A percentile compares a stretch with the other conserved stretches of the same genome.
Conservation (phyloP, 92 coral and sea anemone species). For the Actinostola sp. region DNA sequence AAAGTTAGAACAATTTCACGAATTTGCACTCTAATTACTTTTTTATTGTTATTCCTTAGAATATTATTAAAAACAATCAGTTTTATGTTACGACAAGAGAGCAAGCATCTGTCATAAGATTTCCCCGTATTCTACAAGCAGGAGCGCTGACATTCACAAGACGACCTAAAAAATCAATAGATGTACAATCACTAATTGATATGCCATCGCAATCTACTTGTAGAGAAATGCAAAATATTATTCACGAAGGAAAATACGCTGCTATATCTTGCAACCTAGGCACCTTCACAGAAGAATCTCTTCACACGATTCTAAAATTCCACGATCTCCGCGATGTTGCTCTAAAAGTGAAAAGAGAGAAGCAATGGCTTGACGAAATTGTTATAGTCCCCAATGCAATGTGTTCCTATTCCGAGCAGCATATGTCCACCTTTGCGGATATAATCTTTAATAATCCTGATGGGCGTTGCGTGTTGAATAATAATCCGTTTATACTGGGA, state of each 20-base stretch:
- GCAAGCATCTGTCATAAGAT: no score
- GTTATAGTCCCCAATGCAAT: conserved; percentile 19
- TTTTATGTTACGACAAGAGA: no score
- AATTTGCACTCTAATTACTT: no score
- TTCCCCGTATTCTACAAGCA: no score
- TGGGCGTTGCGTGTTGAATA: conserved; percentile 26
- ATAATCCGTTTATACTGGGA: conserved; percentile 25
- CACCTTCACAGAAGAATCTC: conserved; percentile 28
- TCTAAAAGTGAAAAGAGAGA: conserved; percentile 23
- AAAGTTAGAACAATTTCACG: no score
- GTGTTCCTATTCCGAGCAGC: conserved; percentile 25
- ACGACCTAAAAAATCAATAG: not conserved
- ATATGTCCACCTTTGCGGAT: conserved; percentile 10
- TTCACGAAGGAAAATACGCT: conserved; percentile 15
- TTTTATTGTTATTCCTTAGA: no score
- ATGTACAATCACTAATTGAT: conserved; percentile 13
- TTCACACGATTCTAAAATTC: conserved; percentile 20
- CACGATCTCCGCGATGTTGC: conserved; percentile 27
- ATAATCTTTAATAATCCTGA: conserved; percentile 31
- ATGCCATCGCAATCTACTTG: conserved; percentile 48
- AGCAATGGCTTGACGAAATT: conserved; percentile 16
- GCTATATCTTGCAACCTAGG: conserved; percentile 43
- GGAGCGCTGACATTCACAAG: no score
- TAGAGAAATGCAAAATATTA: conserved; percentile 30
- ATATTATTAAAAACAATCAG: no score